Base-by-base conservation (phyloP, 2,113 vertebrate species). In the Elachura formosa region DNA sequence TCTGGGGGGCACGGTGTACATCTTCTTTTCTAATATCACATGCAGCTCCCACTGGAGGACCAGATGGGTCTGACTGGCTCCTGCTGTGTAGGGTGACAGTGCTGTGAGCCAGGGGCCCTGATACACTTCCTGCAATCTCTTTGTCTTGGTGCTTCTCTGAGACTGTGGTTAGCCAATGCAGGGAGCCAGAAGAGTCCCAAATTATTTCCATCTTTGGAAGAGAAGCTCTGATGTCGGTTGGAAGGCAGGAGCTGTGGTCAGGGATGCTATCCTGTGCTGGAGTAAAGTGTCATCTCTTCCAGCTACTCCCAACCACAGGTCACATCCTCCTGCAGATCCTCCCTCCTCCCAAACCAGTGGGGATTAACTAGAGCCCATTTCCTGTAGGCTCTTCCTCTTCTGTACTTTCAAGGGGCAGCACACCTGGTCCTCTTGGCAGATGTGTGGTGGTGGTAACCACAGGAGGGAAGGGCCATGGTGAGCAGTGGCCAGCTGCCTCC, bases 201-300 rank as follows among this genome's bases (percentile, higher is more conserved):
- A 55, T 88, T 71, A 36, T 80, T 90, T 88, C 90, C 83, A 92
- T 95, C 86, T 96, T 96, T 80, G 85, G 90, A 94, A 96, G 55
- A 96, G 59, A 26, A 90, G 38, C 62, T 86, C 69, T 85, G 83
- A 72, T 83, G 52, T 55, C 5, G 0, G 31, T 77, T 16, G 21
- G 59, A 80, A 90, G 49, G n/a, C 78, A 45, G 49, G 34, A 45
- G 20, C 72, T 88, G 78, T 73, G 75, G 79, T 95, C 46, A 90
- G 75, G 75, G 92, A 67, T 88, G 67, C 88, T 94, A 11, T 88
- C 92, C 88, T 69, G 71, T 86, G 75, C 34, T 41, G 59, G 25
- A 23, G 5, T 79, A 12, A 82, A 75, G 48, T 54, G 63, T 86
- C 67, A 83, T 91, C 67, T 20, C 81, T 87, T 95, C 85, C 67